Evolutionary conservation across 2,797 vertebrate species (phyloP).

Genomic region (Parambassis ranga): DNA sequence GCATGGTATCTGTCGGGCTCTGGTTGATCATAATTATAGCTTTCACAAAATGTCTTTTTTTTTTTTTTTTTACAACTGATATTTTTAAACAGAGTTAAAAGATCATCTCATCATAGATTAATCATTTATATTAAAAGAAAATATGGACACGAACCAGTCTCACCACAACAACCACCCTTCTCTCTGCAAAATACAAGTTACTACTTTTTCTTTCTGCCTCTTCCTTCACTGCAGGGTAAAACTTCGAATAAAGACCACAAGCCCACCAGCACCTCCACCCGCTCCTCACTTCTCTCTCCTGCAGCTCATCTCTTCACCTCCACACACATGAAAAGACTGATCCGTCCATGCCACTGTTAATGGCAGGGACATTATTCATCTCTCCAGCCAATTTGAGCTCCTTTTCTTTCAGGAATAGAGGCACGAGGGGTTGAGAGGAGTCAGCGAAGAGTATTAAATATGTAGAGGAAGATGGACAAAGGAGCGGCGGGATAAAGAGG

Average conservation of each 20-base stretch:
- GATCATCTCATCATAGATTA: no score
- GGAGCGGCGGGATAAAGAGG: constrained; percentile 63
- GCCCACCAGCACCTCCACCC: background rate
- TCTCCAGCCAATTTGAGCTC: constrained; percentile 86
- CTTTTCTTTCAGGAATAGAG: constrained; percentile 73
- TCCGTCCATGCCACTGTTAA: constrained; percentile 82
- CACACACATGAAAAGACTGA: constrained; percentile 84
- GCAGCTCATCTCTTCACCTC: constrained; percentile 57
- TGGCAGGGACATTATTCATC: constrained; percentile 88
- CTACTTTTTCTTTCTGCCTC: background rate
- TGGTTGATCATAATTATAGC: constrained; percentile 4
- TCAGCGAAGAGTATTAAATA: constrained; percentile 83
- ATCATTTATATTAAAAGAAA: no score
- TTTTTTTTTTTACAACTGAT: background rate
- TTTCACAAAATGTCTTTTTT: background rate
- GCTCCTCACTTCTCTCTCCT: constrained; percentile 69
- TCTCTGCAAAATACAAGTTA: background rate
- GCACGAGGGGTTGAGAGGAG: constrained; percentile 74
- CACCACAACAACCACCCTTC: background rate
- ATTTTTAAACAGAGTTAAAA: background rate
- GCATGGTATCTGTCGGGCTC: no score
- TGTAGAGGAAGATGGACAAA: constrained; percentile 78
- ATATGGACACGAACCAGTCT: background rate
- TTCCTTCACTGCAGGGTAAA: constrained; percentile 26
- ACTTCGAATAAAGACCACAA: constrained; percentile 46